A percentile compares a stretch with the other conserved stretches of the same genome.
These are phyloP conservation scores for Eospalax fontanierii DNA, from an alignment of 2,797 vertebrate genomes.

Conservation along the genomic window DNA sequence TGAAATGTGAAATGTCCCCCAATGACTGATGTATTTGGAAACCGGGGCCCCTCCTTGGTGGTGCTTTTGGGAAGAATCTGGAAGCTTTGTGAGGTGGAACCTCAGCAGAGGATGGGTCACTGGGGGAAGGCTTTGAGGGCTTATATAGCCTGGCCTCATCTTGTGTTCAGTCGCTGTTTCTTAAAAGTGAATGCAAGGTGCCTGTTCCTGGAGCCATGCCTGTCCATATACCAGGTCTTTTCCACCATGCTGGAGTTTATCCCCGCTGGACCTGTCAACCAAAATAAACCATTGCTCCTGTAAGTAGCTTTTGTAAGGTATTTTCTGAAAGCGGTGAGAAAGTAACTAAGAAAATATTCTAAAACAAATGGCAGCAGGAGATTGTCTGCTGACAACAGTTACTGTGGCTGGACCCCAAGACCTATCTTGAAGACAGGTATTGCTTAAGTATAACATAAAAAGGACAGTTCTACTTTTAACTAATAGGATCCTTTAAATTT, in stretches of 20 bases:
- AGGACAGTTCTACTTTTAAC: background rate
- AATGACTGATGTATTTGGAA: background rate
- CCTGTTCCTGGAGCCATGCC: background rate
- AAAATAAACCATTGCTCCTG: background rate
- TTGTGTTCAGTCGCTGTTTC: background rate
- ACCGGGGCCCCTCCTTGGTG: background rate
- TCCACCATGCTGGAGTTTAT: background rate
- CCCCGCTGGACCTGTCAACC: background rate
- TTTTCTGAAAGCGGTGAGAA: background rate
- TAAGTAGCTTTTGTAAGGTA: background rate
- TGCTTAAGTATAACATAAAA: background rate
- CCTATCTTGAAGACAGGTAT: background rate
- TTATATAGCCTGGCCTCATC: background rate
- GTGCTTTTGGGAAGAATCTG: background rate
- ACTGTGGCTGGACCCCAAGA: background rate
- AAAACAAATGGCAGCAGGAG: background rate
- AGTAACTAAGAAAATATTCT: background rate
- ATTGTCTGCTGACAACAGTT: background rate
- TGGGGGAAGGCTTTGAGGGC: no score
- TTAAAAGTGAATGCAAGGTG: background rate
- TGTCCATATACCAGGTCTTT: no score
- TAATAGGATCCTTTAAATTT: background rate
- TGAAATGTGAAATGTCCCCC: background rate
- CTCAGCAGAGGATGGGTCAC: background rate
- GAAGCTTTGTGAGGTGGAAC: background rate